Percentiles rank a stretch among this genome's conserved stretches.
Evolutionary conservation across 2,113 vertebrate genomes (phyloP).

Genomic region (Tor tambroides): DNA sequence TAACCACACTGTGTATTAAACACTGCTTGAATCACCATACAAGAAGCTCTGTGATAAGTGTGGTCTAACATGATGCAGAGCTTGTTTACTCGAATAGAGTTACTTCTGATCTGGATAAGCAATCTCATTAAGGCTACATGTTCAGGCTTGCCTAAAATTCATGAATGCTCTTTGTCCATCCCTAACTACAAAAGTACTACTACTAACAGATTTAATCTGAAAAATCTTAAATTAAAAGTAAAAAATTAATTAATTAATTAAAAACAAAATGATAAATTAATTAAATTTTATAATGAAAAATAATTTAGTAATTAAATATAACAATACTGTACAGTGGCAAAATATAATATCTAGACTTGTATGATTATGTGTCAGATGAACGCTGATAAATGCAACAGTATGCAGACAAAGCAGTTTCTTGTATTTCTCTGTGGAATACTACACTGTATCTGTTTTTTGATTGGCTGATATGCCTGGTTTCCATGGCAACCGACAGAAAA

Average conservation of each 20-base stretch:
- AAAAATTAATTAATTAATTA: not conserved
- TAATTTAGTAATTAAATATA: not conserved
- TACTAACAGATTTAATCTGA: not conserved
- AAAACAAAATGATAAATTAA: not conserved
- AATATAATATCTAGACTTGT: not conserved
- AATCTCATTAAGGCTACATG: conserved; percentile 65
- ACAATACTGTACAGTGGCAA: not conserved
- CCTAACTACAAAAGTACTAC: not conserved
- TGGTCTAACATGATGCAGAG: not conserved
- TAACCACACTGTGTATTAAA: conserved; percentile 21
- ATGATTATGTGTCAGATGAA: not conserved
- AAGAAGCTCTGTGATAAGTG: not conserved
- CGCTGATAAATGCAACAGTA: not conserved
- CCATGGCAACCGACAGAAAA: conserved; percentile 56
- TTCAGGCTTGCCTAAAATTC: conserved; percentile 58
- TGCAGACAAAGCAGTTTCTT: conserved; percentile 2
- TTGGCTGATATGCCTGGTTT: conserved; percentile 50
- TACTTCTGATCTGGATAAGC: conserved; percentile 53
- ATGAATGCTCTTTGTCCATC: not conserved
- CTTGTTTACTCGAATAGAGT: conserved; percentile 44
- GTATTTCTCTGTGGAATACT: conserved; percentile 15
- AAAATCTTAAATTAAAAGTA: not conserved
- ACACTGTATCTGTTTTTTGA: not conserved
- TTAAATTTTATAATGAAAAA: not conserved
- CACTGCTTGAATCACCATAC: not conserved